Evolutionary conservation across 2,113 vertebrate genomes (phyloP), one percentile per base, ranked within the genome.

Genomic region (Epinephelus lanceolatus): DNA sequence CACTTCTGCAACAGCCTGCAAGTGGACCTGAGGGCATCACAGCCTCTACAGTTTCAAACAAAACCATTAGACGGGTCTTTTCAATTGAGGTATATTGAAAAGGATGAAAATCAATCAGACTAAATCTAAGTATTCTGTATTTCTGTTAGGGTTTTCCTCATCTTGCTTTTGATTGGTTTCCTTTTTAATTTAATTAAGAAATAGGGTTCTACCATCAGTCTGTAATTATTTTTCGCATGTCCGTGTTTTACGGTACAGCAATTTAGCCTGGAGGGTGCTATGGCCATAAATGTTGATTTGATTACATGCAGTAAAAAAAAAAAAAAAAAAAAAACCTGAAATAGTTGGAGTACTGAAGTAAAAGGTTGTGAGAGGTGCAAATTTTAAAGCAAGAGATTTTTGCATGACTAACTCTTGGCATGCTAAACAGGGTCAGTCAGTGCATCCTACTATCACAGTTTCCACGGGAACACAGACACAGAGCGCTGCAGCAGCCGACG

Each of bases 381-480:
- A 63, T 80, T 53, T 75, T 30, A 49, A 67, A 71, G 53, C 23
- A 63, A 91, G 30, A 27, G 19, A 12, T 21, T 74, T 49, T 59
- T 80, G 76, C 52, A 62, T 76, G 62, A 37, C 30, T n/a, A 68
- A 62, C 79, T 80, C 52, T 82, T 40, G 37, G 70, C 71, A 82
- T 86, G 87, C 71, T 77, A 80, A 92, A 73, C 37, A 88, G 55
- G 83, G 83, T 90, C 75, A 83, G 61, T 70, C 63, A 68, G 49
- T 70, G 61, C 57, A 83, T 88, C 59, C 49, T 55, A 33, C 76
- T 75, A 79, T 76, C 67, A 76, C 75, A 78, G 89, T 93, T 92
- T 92, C 89, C 86, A 91, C 73, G 57, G 90, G 85, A 93, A 93
- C 83, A 84, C 70, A 88, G 85, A 88, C 2, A 61, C 57, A 61